Evolutionary conservation across 2,113 vertebrate species (phyloP).

Genomic region (Columba livia): DNA sequence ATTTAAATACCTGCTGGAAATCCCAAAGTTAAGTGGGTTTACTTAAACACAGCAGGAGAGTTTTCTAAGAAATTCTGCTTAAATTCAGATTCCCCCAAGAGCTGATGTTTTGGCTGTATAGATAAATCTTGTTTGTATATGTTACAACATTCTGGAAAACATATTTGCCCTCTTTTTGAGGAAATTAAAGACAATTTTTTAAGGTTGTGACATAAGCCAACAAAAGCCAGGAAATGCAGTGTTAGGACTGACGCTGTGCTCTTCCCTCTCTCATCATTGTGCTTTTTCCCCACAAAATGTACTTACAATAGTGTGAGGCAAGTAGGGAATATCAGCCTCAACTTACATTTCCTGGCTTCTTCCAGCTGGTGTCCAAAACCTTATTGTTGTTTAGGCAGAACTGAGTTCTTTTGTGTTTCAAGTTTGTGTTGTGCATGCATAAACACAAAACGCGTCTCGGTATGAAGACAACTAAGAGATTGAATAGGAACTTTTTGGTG

Average conservation of each 20-base stretch:
- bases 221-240: slow-evolving; percentile 68
- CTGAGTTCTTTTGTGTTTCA: not conserved
- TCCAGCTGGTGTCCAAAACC: slow-evolving; percentile 16
- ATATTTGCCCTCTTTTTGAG: slow-evolving; percentile 19
- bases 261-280: slow-evolving; percentile 61
- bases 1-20: slow-evolving; percentile 48
- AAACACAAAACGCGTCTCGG: not conserved
- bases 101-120: not conserved
- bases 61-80: not conserved
- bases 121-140: not conserved
- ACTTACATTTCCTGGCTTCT: slow-evolving; percentile 64
- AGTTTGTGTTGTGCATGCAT: not conserved
- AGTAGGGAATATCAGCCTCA: slow-evolving; percentile 27
- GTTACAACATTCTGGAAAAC: slow-evolving; percentile 34
- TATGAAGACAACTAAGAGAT: not conserved
- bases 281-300: not conserved
- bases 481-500: not conserved
- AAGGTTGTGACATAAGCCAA: slow-evolving; percentile 36
- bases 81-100: not conserved
- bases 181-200: slow-evolving; percentile 53
- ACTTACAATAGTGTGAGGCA: slow-evolving; percentile 29
- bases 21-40: slow-evolving; percentile 45
- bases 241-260: not conserved
- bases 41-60: not conserved
- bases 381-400: slow-evolving; percentile 5